Evolutionary conservation across 2,113 vertebrate genomes (phyloP).

Genomic region (Gymnocephalus cernua): DNA sequence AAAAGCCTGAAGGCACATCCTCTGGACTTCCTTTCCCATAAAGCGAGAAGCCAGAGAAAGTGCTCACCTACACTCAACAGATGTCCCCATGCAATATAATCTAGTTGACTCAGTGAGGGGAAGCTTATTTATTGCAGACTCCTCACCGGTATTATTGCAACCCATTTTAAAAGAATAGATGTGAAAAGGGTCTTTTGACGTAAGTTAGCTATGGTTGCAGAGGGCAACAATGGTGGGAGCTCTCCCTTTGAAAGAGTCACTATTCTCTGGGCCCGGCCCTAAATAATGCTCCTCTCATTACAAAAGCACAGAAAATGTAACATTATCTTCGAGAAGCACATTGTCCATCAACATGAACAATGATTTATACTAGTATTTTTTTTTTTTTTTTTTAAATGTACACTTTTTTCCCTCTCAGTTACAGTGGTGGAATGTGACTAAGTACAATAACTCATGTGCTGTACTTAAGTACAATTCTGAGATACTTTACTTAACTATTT

Average conservation of each 20-base stretch:
- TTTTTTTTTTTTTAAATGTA: neutral
- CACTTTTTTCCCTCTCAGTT: neutral
- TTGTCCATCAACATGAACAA: constrained; percentile 72
- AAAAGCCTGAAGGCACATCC: constrained; percentile 69
- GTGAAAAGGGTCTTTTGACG: constrained; percentile 78
- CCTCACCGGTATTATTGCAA: constrained; percentile 70
- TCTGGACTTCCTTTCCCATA: constrained; percentile 74
- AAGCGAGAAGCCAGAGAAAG: constrained; percentile 59
- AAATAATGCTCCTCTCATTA: constrained; percentile 80
- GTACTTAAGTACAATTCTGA: neutral
- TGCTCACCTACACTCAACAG: constrained; percentile 76
- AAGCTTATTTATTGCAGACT: constrained; percentile 78
- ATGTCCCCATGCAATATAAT: constrained; percentile 79
- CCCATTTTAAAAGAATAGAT: constrained; percentile 75
- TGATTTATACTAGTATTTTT: constrained; percentile 30
- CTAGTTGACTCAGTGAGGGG: constrained; percentile 65
- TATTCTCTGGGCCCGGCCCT: constrained; percentile 80
- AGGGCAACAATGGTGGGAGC: constrained; percentile 79
- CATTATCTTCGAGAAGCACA: constrained; percentile 84
- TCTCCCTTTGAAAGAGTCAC: constrained; percentile 84
- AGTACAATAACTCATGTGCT: neutral
- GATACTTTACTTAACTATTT: neutral
- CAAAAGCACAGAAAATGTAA: constrained; percentile 86
- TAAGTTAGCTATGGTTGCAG: constrained; percentile 79
- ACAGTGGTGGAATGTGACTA: neutral